Evolutionary conservation across 2,797 vertebrate genomes (phyloP).

Genomic region (Amazonetta brasiliensis): DNA sequence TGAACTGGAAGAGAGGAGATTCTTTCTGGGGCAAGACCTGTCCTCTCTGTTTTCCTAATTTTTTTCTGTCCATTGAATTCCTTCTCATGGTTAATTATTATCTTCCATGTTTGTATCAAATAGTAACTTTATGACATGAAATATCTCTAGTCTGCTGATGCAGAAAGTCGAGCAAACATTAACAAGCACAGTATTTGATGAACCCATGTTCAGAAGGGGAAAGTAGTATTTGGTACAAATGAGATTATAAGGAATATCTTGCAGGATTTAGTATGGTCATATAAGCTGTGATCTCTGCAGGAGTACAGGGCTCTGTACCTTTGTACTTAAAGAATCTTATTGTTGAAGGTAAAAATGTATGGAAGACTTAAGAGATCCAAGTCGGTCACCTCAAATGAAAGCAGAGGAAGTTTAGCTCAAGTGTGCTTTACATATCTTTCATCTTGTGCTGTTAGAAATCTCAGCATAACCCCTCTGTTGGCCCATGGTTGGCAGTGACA

Average conservation of each 20-base stretch:
- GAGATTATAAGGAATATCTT: background rate
- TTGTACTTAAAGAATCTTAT: background rate
- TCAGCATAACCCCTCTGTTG: background rate
- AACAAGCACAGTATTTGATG: rapidly evolving
- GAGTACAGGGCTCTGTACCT: background rate
- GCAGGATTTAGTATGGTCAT: background rate
- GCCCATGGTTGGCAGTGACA: background rate
- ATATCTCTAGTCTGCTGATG: background rate
- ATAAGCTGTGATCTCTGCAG: background rate
- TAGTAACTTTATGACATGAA: background rate
- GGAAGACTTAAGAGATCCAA: background rate
- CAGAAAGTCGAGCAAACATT: background rate
- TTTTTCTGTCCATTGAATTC: background rate
- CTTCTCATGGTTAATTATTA: background rate
- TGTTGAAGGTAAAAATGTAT: background rate
- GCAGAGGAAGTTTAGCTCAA: background rate
- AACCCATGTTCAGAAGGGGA: background rate
- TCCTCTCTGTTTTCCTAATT: background rate
- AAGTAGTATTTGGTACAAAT: background rate
- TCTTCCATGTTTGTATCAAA: background rate
- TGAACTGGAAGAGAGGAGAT: background rate
- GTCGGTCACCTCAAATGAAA: background rate
- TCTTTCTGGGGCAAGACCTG: background rate
- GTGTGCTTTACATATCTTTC: background rate
- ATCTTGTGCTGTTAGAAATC: background rate